These are phyloP conservation scores for Pseudochromis fuscus DNA, from an alignment of 2,797 vertebrate species.

Conservation along the genomic window DNA sequence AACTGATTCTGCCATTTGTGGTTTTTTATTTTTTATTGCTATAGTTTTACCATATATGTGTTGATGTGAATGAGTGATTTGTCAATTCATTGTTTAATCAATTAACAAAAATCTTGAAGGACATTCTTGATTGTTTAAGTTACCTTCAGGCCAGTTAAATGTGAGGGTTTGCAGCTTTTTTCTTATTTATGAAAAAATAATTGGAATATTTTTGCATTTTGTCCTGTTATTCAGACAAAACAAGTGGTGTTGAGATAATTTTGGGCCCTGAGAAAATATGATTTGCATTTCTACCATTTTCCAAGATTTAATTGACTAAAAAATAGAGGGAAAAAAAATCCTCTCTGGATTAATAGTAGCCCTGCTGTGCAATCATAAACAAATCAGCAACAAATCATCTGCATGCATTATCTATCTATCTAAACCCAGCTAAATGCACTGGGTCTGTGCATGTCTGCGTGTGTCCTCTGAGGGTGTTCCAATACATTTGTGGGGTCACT, in stretches of 20 bases:
- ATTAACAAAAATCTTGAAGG: not conserved
- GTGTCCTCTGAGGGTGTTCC: slow-evolving; percentile 48
- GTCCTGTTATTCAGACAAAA: not conserved
- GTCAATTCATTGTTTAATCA: not conserved
- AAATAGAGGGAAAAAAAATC: not conserved
- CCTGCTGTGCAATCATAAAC: slow-evolving; percentile 6
- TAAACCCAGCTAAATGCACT: not conserved
- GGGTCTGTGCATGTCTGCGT: not conserved
- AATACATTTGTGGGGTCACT: slow-evolving; percentile 41
- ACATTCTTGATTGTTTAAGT: not conserved
- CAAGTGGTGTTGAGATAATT: not conserved
- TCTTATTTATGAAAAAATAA: not conserved
- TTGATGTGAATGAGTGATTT: not conserved
- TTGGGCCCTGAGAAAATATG: not conserved
- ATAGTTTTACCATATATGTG: not conserved
- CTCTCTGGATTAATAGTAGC: not conserved
- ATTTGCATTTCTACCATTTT: not conserved
- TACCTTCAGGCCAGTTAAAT: not conserved
- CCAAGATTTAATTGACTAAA: slow-evolving; percentile 4
- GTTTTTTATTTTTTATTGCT: slow-evolving; percentile 1
- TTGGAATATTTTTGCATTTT: not conserved
- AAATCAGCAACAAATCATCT: slow-evolving; percentile 4
- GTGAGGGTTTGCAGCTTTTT: not conserved
- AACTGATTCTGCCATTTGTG: slow-evolving; percentile 64
- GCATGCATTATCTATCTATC: not conserved